Evolutionary conservation across 2,113 vertebrate species (phyloP).

Genomic region (Apistogramma diplotaenia): DNA sequence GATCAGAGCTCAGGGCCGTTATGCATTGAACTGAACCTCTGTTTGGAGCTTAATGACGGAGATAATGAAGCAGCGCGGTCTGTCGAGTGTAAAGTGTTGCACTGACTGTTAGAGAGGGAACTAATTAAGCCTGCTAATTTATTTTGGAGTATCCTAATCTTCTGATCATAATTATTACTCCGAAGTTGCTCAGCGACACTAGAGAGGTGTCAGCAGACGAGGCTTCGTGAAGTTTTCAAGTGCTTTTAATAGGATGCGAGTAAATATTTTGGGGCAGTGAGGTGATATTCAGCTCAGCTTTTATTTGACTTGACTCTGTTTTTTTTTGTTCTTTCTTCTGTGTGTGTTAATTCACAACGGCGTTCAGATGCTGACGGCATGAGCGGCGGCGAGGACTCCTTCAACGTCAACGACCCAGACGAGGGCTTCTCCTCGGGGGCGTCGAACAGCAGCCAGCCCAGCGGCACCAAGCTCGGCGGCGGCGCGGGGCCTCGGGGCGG

Average conservation of each 20-base stretch:
- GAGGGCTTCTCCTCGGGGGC: constrained; percentile 98
- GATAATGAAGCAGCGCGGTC: constrained; percentile 2
- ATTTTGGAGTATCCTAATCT: not conserved
- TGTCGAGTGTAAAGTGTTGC: not conserved
- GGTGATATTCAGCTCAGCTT: not conserved
- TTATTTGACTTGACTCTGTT: not conserved
- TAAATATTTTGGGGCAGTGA: not conserved
- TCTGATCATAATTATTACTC: not conserved
- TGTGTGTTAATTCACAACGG: not conserved
- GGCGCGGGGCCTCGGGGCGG: constrained; percentile 59
- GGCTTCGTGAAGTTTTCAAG: not conserved
- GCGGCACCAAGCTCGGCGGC: constrained; percentile 78
- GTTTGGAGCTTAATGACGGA: constrained; percentile 18
- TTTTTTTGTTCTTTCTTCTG: not conserved
- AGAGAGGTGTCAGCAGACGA: not conserved
- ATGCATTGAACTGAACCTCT: constrained; percentile 7
- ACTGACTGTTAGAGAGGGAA: not conserved
- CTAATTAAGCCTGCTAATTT: not conserved
- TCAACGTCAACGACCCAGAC: constrained; percentile 92
- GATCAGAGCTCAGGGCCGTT: constrained; percentile 31
- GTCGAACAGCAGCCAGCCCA: constrained; percentile 94
- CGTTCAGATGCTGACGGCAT: constrained; percentile 84
- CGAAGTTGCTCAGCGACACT: not conserved
- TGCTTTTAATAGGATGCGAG: not conserved
- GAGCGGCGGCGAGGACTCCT: constrained; percentile 88